Percentiles rank a stretch among this genome's conserved stretches.
These are phyloP conservation scores for Camelus dromedarius DNA, from an alignment of 2,113 vertebrate genomes.

Conservation along the genomic window DNA sequence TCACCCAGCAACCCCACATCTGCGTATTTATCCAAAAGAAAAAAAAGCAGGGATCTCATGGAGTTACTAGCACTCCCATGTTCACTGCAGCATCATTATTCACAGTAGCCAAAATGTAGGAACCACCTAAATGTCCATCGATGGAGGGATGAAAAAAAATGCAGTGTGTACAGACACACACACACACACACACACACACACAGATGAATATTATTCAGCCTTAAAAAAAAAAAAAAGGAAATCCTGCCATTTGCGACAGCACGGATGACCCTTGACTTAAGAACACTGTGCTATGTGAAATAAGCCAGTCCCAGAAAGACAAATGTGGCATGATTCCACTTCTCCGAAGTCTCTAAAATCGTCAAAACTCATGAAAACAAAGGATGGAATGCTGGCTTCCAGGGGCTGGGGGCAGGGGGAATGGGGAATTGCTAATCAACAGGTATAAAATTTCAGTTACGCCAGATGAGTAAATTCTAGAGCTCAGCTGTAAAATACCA, in stretches of 20 bases:
- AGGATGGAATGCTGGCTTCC: background rate
- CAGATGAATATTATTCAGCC: background rate
- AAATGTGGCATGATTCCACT: background rate
- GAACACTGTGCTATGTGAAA: background rate
- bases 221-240: background rate
- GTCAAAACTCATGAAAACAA: background rate
- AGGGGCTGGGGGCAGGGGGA: background rate
- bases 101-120: background rate
- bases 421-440: background rate
- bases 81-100: accelerated
- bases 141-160: background rate
- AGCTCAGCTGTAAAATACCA: background rate
- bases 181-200: background rate
- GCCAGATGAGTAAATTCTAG: background rate
- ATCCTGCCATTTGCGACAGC: background rate
- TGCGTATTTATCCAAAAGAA: background rate
- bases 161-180: accelerated
- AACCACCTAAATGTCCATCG: no score
- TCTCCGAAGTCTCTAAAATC: background rate
- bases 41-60: background rate
- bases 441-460: background rate
- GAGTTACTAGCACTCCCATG: background rate
- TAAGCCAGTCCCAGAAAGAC: background rate
- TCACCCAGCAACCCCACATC: background rate
- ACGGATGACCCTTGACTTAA: no score